These are phyloP conservation scores for Charina bottae DNA, from an alignment of 2,113 vertebrate genomes.

Conservation along the genomic window DNA sequence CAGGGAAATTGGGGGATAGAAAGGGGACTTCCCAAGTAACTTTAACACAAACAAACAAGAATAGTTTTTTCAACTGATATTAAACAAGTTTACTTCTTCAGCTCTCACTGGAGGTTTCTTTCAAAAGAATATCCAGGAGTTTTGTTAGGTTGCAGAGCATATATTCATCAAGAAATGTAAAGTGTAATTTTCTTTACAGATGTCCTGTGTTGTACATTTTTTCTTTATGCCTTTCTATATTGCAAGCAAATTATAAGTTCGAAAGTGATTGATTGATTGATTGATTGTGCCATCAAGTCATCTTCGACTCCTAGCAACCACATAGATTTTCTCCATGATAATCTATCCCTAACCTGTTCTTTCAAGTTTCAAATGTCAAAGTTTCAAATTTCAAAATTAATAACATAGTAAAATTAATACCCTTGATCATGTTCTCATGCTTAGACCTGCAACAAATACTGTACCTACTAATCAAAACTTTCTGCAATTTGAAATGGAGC, in stretches of 20 bases:
- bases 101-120: constrained; percentile 50
- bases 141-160: constrained; percentile 34
- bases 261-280: not conserved
- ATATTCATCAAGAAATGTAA: constrained; percentile 58
- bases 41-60: constrained; percentile 59
- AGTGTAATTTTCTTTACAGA: constrained; percentile 31
- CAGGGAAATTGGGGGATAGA: constrained; percentile 51
- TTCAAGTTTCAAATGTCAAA: not conserved
- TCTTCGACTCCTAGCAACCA: not conserved
- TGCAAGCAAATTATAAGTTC: not conserved
- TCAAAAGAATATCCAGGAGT: constrained; percentile 44
- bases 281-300: not conserved
- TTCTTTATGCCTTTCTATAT: constrained; percentile 25
- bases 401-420: constrained; percentile 23
- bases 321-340: not conserved
- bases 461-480: constrained; percentile 10
- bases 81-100: constrained; percentile 62
- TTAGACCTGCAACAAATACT: not conserved
- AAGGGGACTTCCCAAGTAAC: constrained; percentile 61
- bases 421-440: not conserved
- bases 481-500: not conserved
- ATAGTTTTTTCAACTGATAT: constrained; percentile 61
- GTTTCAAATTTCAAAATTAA: not conserved
- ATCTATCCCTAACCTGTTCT: not conserved
- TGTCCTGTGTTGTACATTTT: constrained; percentile 40